Evolutionary conservation across 23 tunicate genomes (phyloP).

Genomic region (Styela plicata): DNA sequence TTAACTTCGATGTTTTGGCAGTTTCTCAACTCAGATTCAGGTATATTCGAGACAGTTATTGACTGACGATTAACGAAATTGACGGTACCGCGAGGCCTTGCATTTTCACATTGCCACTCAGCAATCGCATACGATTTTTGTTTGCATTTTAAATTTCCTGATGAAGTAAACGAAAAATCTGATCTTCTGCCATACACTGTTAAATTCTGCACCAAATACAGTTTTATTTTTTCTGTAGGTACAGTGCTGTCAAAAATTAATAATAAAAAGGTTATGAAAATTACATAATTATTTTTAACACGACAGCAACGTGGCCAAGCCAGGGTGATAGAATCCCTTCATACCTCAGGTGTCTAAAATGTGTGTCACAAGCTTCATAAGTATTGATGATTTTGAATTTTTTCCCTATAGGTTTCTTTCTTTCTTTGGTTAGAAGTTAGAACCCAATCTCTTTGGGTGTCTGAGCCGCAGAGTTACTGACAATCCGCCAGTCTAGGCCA

Average conservation of each 20-base stretch:
- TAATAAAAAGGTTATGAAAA: too few relatives aligned
- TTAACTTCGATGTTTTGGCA: constrained; percentile 33
- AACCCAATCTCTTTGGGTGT: too few relatives aligned
- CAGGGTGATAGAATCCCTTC: too few relatives aligned
- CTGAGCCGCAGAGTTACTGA: too few relatives aligned
- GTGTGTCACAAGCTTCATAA: too few relatives aligned
- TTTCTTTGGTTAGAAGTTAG: too few relatives aligned
- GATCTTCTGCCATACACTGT: constrained; percentile 41
- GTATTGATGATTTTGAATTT: too few relatives aligned
- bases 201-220: constrained; percentile 24
- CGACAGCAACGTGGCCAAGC: too few relatives aligned
- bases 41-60: constrained; percentile 26
- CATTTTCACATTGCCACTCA: constrained; percentile 18
- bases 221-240: neutral
- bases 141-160: constrained; percentile 37
- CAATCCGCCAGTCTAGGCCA: too few relatives aligned
- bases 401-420: too few relatives aligned
- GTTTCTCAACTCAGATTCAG: constrained; percentile 38
- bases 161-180: constrained; percentile 35
- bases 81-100: constrained; percentile 8
- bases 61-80: constrained; percentile 24
- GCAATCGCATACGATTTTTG: constrained; percentile 18
- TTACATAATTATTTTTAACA: too few relatives aligned
- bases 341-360: too few relatives aligned
- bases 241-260: constrained; percentile 1